A percentile compares a stretch with the other conserved stretches of the same genome.
Evolutionary conservation across 2,888 invertebrate genomes (phyloP).

Genomic region (Coelinius sp.): DNA sequence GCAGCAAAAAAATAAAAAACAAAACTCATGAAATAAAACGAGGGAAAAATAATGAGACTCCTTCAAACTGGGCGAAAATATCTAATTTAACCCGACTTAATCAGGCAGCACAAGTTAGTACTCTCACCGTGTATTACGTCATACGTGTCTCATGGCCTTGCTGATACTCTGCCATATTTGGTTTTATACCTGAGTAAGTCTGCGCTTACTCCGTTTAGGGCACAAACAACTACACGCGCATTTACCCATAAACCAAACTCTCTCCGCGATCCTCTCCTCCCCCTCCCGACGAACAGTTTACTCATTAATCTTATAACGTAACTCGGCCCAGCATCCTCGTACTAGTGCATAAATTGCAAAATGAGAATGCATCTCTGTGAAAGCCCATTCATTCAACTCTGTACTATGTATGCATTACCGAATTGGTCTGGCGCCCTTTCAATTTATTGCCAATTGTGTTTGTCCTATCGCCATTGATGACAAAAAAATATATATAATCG

Average conservation of each 20-base stretch:
- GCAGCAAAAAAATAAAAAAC: background rate
- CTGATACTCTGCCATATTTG: constrained; percentile 47
- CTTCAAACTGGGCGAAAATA: background rate
- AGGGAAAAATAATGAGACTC: background rate
- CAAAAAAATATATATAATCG: background rate
- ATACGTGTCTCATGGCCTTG: constrained; percentile 29
- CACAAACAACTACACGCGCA: constrained; percentile 1
- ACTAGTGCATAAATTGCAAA: constrained; percentile 34
- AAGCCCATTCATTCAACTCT: constrained; percentile 19
- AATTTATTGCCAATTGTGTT: constrained; percentile 25
- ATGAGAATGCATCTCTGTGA: constrained; percentile 21
- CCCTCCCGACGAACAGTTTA: constrained; percentile 43
- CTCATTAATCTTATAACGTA: constrained; percentile 69
- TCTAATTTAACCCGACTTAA: background rate
- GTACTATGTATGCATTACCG: constrained; percentile 23
- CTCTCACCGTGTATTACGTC: constrained; percentile 51
- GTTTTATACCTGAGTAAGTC: constrained; percentile 30
- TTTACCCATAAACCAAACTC: constrained; percentile 13
- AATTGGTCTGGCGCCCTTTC: constrained; percentile 26
- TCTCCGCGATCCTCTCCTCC: background rate
- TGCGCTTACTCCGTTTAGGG: constrained; percentile 37
- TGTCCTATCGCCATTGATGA: background rate
- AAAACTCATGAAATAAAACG: too few species aligned
- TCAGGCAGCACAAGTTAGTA: background rate
- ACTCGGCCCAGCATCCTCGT: constrained; percentile 45